These are phyloP conservation scores for Papilio glaucus DNA, from an alignment of 1,140 invertebrate species.

Conservation along the genomic window DNA sequence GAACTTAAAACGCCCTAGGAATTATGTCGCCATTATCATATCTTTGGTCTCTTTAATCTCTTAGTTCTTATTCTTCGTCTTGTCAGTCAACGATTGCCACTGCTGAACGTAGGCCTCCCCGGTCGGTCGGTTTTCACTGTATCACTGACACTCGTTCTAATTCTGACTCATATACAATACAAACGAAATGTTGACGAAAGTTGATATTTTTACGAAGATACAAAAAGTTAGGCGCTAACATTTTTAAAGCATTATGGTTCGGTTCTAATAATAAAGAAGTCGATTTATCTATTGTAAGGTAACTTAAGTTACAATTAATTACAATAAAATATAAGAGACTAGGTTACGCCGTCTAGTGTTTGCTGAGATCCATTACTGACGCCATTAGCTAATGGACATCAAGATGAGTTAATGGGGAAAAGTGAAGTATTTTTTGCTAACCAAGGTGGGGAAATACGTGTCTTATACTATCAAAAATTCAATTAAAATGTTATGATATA, in stretches of 20 bases:
- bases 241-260: too few relatives aligned
- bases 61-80: too few relatives aligned
- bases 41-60: too few relatives aligned
- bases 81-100: too few relatives aligned
- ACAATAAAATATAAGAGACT: conserved; percentile 19
- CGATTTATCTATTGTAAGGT: conserved; percentile 1
- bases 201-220: background rate
- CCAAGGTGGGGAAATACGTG: background rate
- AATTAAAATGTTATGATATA: too few relatives aligned
- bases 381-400: conserved; percentile 64
- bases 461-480: background rate
- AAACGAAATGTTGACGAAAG: background rate
- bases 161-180: too few relatives aligned
- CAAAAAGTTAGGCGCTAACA: background rate
- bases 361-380: conserved; percentile 51
- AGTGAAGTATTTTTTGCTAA: conserved; percentile 32
- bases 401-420: conserved; percentile 53
- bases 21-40: too few relatives aligned
- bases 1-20: too few relatives aligned
- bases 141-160: too few relatives aligned
- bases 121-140: too few relatives aligned
- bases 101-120: too few relatives aligned
- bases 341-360: conserved; percentile 43
- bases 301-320: conserved; percentile 10
- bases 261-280: background rate